Evolutionary conservation across 2,888 invertebrate genomes (phyloP), one percentile per base, ranked within the genome.

Genomic region (Priocnemis perturbator): DNA sequence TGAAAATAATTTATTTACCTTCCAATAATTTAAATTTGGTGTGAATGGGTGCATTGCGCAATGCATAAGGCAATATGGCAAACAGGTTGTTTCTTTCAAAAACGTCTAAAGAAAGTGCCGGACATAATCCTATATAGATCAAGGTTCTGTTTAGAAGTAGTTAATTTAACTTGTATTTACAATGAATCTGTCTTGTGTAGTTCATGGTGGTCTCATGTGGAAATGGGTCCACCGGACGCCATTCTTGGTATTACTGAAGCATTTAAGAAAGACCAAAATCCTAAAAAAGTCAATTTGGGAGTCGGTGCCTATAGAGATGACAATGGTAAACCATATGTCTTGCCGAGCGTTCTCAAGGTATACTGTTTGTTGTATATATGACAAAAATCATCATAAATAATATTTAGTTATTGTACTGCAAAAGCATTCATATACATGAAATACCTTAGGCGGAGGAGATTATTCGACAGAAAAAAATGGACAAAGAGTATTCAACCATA

Each of bases 221-320:
- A 94, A 88, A 96, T 98, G 97, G 99, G 98, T 3, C 99, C 99
- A 19, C 99, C 99, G 4, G 99, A 99, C 91, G 96, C 97, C 23
- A 99, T 99, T 90, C 91, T 99, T 60, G 99, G 99, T 47, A 95
- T 99, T 52, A 96, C 98, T 0, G 99, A 99, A 89, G 99, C 99
- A 0, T 99, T 92, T 90, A 98, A 97, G 88, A 93, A 91, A 71
- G 99, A 99, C 88, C 91, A 92, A 2, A 95, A 97, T 88, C 93
- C 97, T 0, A 97, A 97, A 81, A 99, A 99, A 90, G 95, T 99
- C 74, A 99, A 99, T 90, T 93, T 99, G 60, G 98, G 98, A 70
- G 97, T 94, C 3, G 97, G 97, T 71, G 98, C 99, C 9, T 99
- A 99, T 90, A 93, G 99, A 81, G 98, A 99, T 89, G 99, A 99